Conservation (phyloP, 2,888 invertebrate genomes). For the Bombylius major region DNA sequence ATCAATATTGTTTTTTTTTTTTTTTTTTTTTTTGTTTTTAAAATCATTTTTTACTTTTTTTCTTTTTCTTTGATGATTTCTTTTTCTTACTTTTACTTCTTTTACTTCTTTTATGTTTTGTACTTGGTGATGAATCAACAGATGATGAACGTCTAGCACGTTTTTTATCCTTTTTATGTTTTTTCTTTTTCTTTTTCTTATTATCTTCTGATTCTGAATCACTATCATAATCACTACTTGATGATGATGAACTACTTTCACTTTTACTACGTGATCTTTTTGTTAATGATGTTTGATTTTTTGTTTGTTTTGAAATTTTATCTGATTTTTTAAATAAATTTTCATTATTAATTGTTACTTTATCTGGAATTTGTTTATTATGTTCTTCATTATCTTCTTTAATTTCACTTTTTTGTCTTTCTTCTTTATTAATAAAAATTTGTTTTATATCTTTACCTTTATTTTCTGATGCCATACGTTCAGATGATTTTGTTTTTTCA, state of each 20-base stretch:
- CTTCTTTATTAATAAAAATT: conserved; percentile 42
- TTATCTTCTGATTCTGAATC: conserved; percentile 38
- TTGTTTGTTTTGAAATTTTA: conserved; percentile 4
- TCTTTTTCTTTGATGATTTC: conserved; percentile 58
- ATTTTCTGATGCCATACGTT: conserved; percentile 7
- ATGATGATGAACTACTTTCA: conserved; percentile 38
- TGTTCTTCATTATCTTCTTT: conserved; percentile 62
- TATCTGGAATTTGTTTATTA: conserved; percentile 36
- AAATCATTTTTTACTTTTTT: conserved; percentile 36
- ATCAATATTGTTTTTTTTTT: too few species aligned
- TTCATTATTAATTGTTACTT: conserved; percentile 26
- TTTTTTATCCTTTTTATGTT: conserved; percentile 48
- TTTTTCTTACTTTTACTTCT: conserved; percentile 48
- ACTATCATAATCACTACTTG: conserved; percentile 42
- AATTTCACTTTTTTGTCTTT: conserved; percentile 55
- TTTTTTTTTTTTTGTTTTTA: too few species aligned
- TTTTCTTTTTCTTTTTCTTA: conserved; percentile 44
- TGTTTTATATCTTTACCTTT: conserved; percentile 19
- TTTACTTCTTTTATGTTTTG: conserved; percentile 41
- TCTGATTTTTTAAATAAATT: conserved; percentile 39
- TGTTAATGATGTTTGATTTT: conserved; percentile 31
- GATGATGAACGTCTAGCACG: conserved; percentile 41
- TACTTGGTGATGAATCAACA: conserved; percentile 26
- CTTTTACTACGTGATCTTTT: conserved; percentile 47
- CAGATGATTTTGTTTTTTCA: conserved; percentile 17